Percentiles rank a stretch among this genome's conserved stretches.
Conservation (phyloP, 2,797 vertebrate genomes). For the Acropternis orthonyx region DNA sequence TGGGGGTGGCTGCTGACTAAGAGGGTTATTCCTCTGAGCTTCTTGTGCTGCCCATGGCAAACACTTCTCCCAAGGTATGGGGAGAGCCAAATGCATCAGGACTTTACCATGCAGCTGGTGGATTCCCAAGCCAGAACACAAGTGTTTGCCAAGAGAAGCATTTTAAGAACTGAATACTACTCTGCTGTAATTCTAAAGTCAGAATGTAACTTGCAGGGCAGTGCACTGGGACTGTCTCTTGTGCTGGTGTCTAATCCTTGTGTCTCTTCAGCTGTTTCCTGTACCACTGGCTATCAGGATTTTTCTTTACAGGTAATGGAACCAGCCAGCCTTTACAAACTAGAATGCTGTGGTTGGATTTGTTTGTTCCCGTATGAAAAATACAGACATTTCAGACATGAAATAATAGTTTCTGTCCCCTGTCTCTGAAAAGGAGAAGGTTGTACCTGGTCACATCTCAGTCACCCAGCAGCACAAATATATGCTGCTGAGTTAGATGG, state of each 20-base stretch:
- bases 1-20: background rate
- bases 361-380: background rate
- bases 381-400: background rate
- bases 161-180: background rate
- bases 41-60: background rate
- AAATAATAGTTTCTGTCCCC: background rate
- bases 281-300: rapidly evolving
- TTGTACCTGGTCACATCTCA: background rate
- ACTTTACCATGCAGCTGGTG: background rate
- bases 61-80: background rate
- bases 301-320: background rate
- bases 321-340: background rate
- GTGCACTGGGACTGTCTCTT: background rate
- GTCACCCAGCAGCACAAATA: background rate
- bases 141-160: background rate
- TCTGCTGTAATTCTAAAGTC: background rate
- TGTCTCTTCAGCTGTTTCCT: background rate
- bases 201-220: background rate
- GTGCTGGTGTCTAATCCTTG: background rate
- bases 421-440: background rate
- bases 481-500: background rate
- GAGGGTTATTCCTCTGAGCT: background rate
- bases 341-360: background rate
- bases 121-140: background rate
- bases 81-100: background rate